These are phyloP conservation scores for Diglossa cyanea DNA, from an alignment of 2,797 vertebrate species.

Conservation along the genomic window DNA sequence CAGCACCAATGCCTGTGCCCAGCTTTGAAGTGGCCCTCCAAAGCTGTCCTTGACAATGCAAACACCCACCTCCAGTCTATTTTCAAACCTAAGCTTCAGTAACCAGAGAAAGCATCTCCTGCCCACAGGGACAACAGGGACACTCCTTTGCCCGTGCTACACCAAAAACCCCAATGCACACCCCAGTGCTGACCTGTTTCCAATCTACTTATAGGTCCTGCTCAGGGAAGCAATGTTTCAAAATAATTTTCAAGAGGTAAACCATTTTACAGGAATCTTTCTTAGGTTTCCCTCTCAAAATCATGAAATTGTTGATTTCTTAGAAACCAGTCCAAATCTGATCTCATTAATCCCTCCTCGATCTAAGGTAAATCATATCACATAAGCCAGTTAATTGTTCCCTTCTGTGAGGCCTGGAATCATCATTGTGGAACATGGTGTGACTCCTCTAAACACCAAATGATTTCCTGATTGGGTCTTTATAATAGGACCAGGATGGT, in stretches of 20 bases:
- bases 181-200: neutral
- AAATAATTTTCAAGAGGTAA: neutral
- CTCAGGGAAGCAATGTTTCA: neutral
- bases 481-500: neutral
- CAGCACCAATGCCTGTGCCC: accelerated
- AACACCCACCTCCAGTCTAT: neutral
- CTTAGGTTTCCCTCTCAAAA: neutral
- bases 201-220: neutral
- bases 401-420: neutral
- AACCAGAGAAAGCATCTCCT: neutral
- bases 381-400: neutral
- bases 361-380: neutral
- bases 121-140: neutral
- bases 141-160: neutral
- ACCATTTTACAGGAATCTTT: neutral
- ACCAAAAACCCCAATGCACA: accelerated
- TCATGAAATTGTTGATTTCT: neutral
- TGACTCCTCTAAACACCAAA: neutral
- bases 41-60: neutral
- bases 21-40: neutral
- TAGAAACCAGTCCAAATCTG: neutral
- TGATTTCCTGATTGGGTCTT: neutral
- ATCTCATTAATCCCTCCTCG: neutral
- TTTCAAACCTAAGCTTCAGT: neutral
- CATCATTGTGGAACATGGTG: neutral